Conservation (phyloP, 2,888 invertebrate species). For the Coleophora deauratella region DNA sequence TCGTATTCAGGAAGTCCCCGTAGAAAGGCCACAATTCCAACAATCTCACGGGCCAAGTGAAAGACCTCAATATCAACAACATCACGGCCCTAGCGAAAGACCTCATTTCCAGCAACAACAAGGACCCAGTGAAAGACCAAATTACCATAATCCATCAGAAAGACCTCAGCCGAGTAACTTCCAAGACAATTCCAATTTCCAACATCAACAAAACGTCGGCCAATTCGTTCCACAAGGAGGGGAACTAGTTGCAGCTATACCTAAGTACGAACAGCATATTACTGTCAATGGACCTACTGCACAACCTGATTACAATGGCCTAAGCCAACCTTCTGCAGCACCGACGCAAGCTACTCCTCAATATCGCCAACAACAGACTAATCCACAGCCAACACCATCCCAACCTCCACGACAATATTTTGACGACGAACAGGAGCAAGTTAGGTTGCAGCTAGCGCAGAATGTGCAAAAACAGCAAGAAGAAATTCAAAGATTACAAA, state of each 20-base stretch:
- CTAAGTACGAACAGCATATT: conserved; percentile 86
- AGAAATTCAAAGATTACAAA: conserved; percentile 65
- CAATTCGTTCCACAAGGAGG: conserved; percentile 77
- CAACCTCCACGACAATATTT: conserved; percentile 24
- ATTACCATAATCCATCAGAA: conserved; percentile 7
- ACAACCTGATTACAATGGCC: conserved; percentile 36
- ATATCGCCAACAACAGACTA: conserved; percentile 12
- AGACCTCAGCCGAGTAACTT: conserved; percentile 30
- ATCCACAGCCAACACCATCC: conserved; percentile 5
- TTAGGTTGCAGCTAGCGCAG: conserved; percentile 52
- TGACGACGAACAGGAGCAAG: conserved; percentile 57
- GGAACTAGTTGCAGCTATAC: conserved; percentile 83
- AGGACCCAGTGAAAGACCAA: conserved; percentile 42
- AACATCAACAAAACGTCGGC: conserved; percentile 60
- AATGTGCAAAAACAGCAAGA: conserved; percentile 70
- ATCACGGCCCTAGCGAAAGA: conserved; percentile 30
- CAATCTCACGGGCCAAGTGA: conserved; percentile 31
- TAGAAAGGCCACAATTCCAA: conserved; percentile 29
- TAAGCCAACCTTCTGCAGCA: conserved; percentile 29
- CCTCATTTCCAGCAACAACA: conserved; percentile 36
- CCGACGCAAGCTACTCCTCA: conserved; percentile 15
- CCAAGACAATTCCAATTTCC: conserved; percentile 37
- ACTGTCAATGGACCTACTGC: conserved; percentile 64
- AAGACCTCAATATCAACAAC: conserved; percentile 26
- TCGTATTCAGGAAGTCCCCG: conserved; percentile 35